Percentiles rank a stretch among this genome's conserved stretches.
Conservation (phyloP, 1,140 invertebrate genomes). For the Dreissena polymorpha region DNA sequence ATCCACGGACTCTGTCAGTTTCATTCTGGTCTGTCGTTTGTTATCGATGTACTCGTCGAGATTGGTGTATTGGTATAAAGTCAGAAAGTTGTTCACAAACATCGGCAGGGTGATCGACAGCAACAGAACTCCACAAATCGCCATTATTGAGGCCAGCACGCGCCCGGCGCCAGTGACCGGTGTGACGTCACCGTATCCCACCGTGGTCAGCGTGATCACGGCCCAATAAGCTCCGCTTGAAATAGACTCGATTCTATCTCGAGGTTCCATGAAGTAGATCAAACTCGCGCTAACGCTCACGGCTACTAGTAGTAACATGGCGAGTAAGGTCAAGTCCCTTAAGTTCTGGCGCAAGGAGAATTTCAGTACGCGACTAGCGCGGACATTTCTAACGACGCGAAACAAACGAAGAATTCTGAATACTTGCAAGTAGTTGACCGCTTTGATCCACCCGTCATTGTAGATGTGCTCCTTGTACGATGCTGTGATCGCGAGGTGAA, state of each 20-base stretch:
- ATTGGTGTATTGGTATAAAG: conserved; percentile 53
- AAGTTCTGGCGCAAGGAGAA: conserved; percentile 83
- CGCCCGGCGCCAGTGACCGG: conserved; percentile 66
- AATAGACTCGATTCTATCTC: conserved; percentile 86
- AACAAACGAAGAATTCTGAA: conserved; percentile 98
- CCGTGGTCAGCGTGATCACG: conserved; percentile 94
- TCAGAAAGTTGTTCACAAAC: conserved; percentile 91
- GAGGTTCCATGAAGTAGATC: conserved; percentile 77
- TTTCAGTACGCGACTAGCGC: conserved; percentile 90
- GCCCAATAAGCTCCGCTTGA: conserved; percentile 97
- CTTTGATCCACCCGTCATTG: conserved; percentile 35
- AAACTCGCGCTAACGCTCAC: conserved; percentile 61
- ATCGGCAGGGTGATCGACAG: conserved; percentile 87
- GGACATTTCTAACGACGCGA: conserved; percentile 90
- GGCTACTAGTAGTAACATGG: conserved; percentile 60
- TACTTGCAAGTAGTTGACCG: conserved; percentile 91
- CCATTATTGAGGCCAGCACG: conserved; percentile 89
- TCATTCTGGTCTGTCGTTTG: not conserved
- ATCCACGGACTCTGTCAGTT: too few relatives aligned
- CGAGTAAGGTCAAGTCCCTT: conserved; percentile 62
- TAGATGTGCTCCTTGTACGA: conserved; percentile 29
- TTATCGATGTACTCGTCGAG: conserved; percentile 23
- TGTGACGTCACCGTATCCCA: conserved; percentile 97
- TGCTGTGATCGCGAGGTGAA: conserved; percentile 12
- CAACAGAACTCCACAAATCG: conserved; percentile 84